Conservation (phyloP, 2,888 invertebrate genomes). For the Charanyca ferruginea region DNA sequence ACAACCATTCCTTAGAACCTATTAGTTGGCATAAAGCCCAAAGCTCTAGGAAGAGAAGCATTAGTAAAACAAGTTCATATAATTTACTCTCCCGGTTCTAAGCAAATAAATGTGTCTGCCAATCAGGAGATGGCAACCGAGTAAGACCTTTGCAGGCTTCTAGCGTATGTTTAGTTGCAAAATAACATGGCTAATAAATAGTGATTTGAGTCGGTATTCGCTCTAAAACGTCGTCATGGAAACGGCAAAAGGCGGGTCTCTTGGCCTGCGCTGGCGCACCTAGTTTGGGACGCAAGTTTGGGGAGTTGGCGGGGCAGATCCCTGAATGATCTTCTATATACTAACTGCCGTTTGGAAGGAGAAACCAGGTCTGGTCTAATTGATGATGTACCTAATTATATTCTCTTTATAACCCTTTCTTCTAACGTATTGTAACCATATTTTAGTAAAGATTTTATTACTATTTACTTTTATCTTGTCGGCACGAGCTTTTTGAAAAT, state of each 20-base stretch:
- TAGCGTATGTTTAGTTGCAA: conserved; percentile 70
- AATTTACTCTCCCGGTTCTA: conserved; percentile 43
- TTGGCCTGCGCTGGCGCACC: conserved; percentile 73
- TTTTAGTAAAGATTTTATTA: too few relatives aligned
- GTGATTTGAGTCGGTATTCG: conserved; percentile 82
- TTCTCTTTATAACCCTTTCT: too few relatives aligned
- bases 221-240: conserved; percentile 75
- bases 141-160: conserved; percentile 55
- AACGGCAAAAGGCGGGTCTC: conserved; percentile 80
- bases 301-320: conserved; percentile 16
- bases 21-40: conserved; percentile 39
- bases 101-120: conserved; percentile 50
- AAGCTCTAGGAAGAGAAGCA: conserved; percentile 34
- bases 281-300: conserved; percentile 33
- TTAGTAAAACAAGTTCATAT: conserved; percentile 53
- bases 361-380: too few relatives aligned
- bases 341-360: too few relatives aligned
- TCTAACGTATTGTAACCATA: too few relatives aligned
- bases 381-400: too few relatives aligned
- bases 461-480: too few relatives aligned
- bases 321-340: too few relatives aligned
- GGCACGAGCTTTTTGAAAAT: too few relatives aligned
- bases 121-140: conserved; percentile 57
- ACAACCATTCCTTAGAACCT: conserved; percentile 13
- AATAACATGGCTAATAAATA: conserved; percentile 83